Conservation (phyloP, 2,888 invertebrate genomes). For the Leptinotarsa peninsularis region DNA sequence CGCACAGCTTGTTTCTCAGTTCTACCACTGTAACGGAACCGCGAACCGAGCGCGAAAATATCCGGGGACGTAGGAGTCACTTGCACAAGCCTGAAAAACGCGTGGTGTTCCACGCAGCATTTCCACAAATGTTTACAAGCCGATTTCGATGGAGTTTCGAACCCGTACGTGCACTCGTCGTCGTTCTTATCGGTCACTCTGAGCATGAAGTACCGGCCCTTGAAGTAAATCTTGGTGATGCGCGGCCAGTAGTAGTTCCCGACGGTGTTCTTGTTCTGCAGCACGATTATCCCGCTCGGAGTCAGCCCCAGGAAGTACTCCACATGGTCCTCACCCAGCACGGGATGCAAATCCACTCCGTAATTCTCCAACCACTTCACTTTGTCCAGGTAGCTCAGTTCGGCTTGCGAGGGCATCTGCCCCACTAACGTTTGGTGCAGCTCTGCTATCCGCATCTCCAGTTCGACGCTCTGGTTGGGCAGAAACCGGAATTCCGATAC, state of each 20-base stretch:
- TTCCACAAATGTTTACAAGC: conserved; percentile 97
- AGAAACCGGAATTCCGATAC: conserved; percentile 94
- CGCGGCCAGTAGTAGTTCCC: conserved; percentile 99
- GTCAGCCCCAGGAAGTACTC: conserved; percentile 95
- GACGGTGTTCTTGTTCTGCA: conserved; percentile 95
- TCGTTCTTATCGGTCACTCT: conserved; percentile 96
- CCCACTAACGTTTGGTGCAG: conserved; percentile 92
- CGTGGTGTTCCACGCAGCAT: conserved; percentile 95
- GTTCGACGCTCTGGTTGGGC: conserved; percentile 90
- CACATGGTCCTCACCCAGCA: conserved; percentile 94
- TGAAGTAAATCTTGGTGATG: conserved; percentile 95
- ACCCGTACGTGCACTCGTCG: conserved; percentile 95
- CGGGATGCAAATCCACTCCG: conserved; percentile 96
- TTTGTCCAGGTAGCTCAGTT: conserved; percentile 95
- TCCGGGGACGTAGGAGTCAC: conserved; percentile 81
- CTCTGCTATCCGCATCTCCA: conserved; percentile 88
- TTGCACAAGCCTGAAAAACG: conserved; percentile 90
- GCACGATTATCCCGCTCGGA: conserved; percentile 93
- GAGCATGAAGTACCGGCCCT: conserved; percentile 96
- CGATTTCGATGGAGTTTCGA: conserved; percentile 90
- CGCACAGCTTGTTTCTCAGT: conserved; percentile 72
- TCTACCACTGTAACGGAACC: conserved; percentile 78
- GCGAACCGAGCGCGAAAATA: conserved; percentile 82
- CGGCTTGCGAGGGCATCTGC: conserved; percentile 90
- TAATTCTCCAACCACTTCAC: conserved; percentile 99